phyloP scores from a whole-genome alignment of 2,797 vertebrate genomes.

The Sebastes iracundus region DNA sequence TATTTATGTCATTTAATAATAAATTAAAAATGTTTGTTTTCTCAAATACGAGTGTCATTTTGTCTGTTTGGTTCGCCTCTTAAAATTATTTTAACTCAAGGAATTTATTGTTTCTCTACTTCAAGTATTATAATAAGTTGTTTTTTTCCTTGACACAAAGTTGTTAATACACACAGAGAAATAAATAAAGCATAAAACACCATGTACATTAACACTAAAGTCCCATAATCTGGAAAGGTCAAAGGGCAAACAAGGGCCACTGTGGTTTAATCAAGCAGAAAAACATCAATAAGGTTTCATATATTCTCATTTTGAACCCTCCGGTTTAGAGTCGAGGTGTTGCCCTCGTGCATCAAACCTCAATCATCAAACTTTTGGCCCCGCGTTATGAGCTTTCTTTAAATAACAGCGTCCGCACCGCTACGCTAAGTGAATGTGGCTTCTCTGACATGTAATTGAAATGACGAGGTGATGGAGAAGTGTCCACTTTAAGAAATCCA shows the following conservation, averaged over 20 bases:
- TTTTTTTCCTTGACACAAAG: background rate
- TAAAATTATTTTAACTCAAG: background rate
- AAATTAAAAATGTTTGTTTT: constrained; percentile 84
- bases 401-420: constrained; percentile 47
- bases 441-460: constrained; percentile 45
- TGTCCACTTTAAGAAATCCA: constrained; percentile 37
- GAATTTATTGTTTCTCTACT: background rate
- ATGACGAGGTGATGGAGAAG: constrained; percentile 35
- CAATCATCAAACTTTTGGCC: constrained; percentile 1
- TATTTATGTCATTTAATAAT: constrained; percentile 90
- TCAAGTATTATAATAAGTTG: background rate
- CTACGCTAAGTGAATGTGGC: constrained; percentile 53
- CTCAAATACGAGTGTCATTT: constrained; percentile 32
- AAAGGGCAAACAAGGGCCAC: constrained; percentile 8
- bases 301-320: background rate
- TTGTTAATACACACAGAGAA: background rate
- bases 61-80: background rate
- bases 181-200: background rate
- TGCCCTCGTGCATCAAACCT: constrained; percentile 22
- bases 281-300: background rate
- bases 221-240: background rate
- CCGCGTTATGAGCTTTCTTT: constrained; percentile 17
- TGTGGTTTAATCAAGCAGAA: background rate
- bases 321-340: background rate
- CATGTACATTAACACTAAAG: accelerated